Conservation (phyloP, 2,797 vertebrate genomes). For the Anguilla anguilla region DNA sequence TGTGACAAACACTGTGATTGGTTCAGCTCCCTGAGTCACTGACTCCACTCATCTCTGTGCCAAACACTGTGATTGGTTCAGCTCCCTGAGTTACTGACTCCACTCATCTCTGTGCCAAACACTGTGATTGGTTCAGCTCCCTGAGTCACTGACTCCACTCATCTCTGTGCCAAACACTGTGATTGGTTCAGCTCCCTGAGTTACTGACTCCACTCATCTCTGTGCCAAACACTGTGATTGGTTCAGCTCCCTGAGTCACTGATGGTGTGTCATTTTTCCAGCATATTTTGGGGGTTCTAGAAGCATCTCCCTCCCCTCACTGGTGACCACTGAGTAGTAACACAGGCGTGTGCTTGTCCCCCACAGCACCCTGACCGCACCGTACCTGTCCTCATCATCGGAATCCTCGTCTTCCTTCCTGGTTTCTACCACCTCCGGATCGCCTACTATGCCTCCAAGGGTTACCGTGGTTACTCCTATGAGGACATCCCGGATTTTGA, state of each 20-base stretch:
- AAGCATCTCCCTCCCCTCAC: not conserved
- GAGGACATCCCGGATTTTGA: conserved; percentile 97
- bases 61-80: no score
- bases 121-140: no score
- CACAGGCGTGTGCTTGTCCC: not conserved
- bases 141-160: no score
- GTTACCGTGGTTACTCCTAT: conserved; percentile 93
- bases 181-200: no score
- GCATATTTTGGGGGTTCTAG: not conserved
- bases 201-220: not conserved
- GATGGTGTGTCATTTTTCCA: not conserved
- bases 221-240: not conserved
- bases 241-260: not conserved
- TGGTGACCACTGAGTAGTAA: not conserved
- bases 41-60: no score
- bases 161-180: no score
- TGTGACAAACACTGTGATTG: no score
- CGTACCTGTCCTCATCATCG: conserved; percentile 90
- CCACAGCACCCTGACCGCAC: conserved; percentile 85
- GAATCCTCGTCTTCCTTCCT: conserved; percentile 89
- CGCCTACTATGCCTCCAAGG: conserved; percentile 90
- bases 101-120: no score
- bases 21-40: no score
- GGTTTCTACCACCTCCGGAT: conserved; percentile 96
- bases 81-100: no score